Conservation (phyloP, 1,140 invertebrate genomes). For the Heliconius eleuchia region DNA sequence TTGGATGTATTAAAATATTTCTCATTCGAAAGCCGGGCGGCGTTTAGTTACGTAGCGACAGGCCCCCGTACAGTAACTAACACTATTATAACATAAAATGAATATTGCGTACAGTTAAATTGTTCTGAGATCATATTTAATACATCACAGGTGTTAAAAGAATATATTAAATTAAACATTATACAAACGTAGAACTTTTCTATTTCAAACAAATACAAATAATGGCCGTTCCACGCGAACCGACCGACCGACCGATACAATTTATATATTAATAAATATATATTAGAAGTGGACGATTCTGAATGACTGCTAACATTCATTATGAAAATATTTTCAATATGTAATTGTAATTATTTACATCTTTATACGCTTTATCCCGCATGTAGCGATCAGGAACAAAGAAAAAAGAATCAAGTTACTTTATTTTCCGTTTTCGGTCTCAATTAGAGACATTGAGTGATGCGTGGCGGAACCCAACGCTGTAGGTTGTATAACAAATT, state of each 20-base stretch:
- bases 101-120: constrained; percentile 77
- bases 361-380: not conserved
- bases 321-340: not conserved
- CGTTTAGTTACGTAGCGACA: constrained; percentile 50
- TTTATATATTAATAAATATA: constrained; percentile 54
- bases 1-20: constrained; percentile 78
- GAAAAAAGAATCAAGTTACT: too few relatives aligned
- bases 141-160: constrained; percentile 80
- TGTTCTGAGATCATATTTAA: constrained; percentile 82
- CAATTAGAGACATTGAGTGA: too few relatives aligned
- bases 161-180: constrained; percentile 68
- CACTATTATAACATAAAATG: constrained; percentile 69
- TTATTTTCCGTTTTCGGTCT: too few relatives aligned
- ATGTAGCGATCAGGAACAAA: too few relatives aligned
- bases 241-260: constrained; percentile 35
- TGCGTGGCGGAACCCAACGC: too few relatives aligned
- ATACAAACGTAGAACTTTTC: constrained; percentile 37
- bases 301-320: not conserved
- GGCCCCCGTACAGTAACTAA: constrained; percentile 55
- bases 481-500: too few relatives aligned
- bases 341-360: not conserved
- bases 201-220: constrained; percentile 8
- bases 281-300: constrained; percentile 17
- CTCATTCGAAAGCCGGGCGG: constrained; percentile 53
- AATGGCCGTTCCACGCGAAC: not conserved